Base-by-base conservation (phyloP, 2,888 invertebrate species). In the Aspidiotus destructor region DNA sequence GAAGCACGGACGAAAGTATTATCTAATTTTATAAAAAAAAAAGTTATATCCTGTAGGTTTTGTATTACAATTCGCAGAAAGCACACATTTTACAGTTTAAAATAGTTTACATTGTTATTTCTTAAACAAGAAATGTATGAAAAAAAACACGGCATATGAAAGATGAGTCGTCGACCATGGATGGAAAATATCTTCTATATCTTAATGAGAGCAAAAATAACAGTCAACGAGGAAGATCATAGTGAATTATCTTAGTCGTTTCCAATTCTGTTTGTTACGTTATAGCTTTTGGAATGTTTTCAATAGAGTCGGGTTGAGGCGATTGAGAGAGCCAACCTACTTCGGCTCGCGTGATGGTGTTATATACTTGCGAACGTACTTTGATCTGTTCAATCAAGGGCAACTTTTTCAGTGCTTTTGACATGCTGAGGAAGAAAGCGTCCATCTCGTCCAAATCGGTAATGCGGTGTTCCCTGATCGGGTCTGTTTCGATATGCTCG, bases 371-470 rank as follows among this genome's bases (percentile, higher is more conserved):
- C 0, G 69, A 62, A 8, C 62, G 54, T 15, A 57, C 48, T 6
- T 28, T 10, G 6, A 69, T 61, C 48, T 69, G 69, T 9, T 69
- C 69, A 2, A 62, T 10, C 42, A 11, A 52, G 28, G 69, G 62
- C 28, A 69, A 11, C 15, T 62, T 69, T 48, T 69, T 62, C 16
- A 69, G 15, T n/a, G 69, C 53, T 40, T 69, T 69, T 9, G 69
- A 61, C 69, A 69, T 69, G 48, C 69, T 69, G 16, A 69, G 44
- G 58, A 69, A 69, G 42, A 69, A 69, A 8, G 62, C 44, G 40
- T 69, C 69, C 57, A 69, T 69, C n/a, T 69, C 69, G 48, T 61
- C 67, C 7, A 55, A 16, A 10, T 11, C 11, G 48, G 5, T 58
- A 40, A 40, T 17, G 40, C 40, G 9, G 40, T 17, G 11, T 17